Evolutionary conservation across 2,113 vertebrate genomes (phyloP).

Genomic region (Paramormyrops kingsleyae): DNA sequence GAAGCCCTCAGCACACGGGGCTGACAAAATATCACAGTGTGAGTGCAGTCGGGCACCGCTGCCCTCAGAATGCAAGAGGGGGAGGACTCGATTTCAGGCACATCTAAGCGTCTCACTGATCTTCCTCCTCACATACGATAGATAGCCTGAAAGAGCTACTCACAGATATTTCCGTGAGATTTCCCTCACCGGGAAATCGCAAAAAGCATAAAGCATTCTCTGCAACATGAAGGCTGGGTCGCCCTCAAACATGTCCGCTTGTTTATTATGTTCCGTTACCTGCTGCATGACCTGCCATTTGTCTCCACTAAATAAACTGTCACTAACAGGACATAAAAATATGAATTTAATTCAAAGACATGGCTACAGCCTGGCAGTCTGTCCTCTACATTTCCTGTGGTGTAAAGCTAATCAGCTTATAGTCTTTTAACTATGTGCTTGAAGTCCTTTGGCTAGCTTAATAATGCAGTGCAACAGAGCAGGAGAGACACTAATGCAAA

Average conservation of each 20-base stretch:
- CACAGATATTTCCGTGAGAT: not conserved
- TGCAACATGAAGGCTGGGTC: slow-evolving; percentile 15
- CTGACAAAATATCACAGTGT: not conserved
- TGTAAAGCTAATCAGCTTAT: not conserved
- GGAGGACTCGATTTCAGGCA: not conserved
- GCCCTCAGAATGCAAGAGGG: not conserved
- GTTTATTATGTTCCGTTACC: not conserved
- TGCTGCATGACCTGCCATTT: not conserved
- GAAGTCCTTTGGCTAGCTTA: not conserved
- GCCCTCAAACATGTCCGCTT: not conserved
- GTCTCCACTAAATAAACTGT: not conserved
- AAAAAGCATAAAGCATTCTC: not conserved
- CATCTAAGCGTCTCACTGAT: not conserved
- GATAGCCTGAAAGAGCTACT: not conserved
- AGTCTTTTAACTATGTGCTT: not conserved
- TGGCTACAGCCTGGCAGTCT: not conserved
- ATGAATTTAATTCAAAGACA: not conserved
- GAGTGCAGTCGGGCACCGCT: not conserved
- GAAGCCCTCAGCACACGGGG: not conserved
- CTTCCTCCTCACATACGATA: not conserved
- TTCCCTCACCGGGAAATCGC: not conserved
- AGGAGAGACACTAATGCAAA: not conserved
- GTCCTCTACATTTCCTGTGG: not conserved
- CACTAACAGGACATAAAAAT: not conserved
- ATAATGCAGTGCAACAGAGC: not conserved